These are phyloP conservation scores for Staurois parvus DNA, from an alignment of 2,797 vertebrate species.

Conservation along the genomic window DNA sequence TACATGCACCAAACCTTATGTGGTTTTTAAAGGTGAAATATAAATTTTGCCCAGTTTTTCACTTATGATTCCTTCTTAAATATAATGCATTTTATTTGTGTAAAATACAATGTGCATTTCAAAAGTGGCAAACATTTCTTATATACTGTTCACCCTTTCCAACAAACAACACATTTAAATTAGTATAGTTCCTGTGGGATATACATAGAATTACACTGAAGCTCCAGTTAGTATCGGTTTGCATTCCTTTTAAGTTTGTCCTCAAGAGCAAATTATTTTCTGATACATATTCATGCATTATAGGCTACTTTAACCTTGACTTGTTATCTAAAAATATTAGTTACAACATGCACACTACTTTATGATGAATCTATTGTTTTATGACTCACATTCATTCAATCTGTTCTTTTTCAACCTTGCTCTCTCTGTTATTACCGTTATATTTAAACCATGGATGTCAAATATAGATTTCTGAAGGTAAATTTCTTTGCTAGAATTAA, in stretches of 20 bases:
- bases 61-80: no score
- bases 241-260: constrained; percentile 38
- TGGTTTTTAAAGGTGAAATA: no score
- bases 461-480: not conserved
- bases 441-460: not conserved
- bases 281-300: constrained; percentile 24
- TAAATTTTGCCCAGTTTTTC: no score
- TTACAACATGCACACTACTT: not conserved
- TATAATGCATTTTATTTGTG: no score
- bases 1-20: no score
- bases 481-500: no score
- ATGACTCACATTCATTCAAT: not conserved
- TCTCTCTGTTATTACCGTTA: not conserved
- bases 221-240: not conserved
- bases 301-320: constrained; percentile 28
- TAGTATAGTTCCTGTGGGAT: not conserved
- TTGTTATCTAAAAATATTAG: constrained; percentile 16
- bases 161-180: not conserved
- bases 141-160: not conserved
- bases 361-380: not conserved
- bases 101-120: not conserved
- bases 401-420: not conserved
- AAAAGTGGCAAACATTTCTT: not conserved
- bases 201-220: constrained; percentile 1
- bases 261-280: constrained; percentile 8